Evolutionary conservation across 2,113 vertebrate species (phyloP).

Genomic region (Nycticorax nycticorax): DNA sequence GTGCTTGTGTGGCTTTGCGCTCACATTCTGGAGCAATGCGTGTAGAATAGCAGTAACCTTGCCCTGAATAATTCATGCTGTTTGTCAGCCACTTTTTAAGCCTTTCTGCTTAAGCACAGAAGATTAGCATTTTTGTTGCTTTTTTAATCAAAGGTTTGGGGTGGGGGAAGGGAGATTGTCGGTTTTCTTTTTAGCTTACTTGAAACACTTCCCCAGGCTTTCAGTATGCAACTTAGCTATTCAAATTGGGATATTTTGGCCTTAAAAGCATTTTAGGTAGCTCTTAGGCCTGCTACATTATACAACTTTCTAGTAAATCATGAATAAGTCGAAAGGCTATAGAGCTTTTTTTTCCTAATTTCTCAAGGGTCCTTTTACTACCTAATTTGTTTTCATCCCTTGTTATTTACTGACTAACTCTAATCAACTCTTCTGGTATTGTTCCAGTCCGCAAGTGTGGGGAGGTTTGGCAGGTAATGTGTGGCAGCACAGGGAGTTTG

Average conservation of each 20-base stretch:
- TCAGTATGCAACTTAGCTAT: constrained; percentile 12
- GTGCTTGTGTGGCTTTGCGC: constrained; percentile 26
- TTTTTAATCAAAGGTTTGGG: constrained; percentile 65
- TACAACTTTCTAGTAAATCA: constrained; percentile 42
- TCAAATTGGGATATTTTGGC: constrained; percentile 17
- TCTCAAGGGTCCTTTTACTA: constrained; percentile 70
- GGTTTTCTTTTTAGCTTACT: constrained; percentile 49
- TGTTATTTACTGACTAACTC: constrained; percentile 70
- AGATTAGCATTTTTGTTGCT: constrained; percentile 68
- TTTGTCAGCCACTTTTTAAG: constrained; percentile 67
- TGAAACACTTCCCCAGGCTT: constrained; percentile 60
- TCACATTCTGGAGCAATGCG: constrained; percentile 16
- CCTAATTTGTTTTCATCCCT: constrained; percentile 69
- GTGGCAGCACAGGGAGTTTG: constrained; percentile 24
- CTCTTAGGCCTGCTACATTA: constrained; percentile 39
- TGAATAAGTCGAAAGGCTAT: constrained; percentile 63
- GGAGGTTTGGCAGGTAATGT: constrained; percentile 53
- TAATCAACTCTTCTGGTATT: constrained; percentile 57
- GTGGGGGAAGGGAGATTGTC: neutral
- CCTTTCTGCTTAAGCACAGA: constrained; percentile 64
- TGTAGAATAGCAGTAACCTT: constrained; percentile 43
- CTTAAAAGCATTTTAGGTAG: constrained; percentile 31
- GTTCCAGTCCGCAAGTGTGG: constrained; percentile 41
- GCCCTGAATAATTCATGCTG: constrained; percentile 75
- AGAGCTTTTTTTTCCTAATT: constrained; percentile 66